Base-by-base conservation (phyloP, 2,888 invertebrate species). In the Cephus pulcher region DNA sequence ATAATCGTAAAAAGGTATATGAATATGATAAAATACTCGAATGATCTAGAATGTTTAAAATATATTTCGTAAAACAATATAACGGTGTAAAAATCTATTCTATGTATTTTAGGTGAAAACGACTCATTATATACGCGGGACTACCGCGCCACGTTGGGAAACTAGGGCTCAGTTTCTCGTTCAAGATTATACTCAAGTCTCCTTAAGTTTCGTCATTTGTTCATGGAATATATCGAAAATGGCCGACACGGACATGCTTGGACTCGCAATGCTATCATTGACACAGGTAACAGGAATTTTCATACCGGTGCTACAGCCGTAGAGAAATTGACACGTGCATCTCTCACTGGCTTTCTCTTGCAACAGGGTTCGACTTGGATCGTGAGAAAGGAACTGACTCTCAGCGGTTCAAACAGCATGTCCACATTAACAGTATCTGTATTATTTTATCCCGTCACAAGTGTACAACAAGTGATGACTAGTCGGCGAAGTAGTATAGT, bases 201-300 rank as follows among this genome's bases (percentile, higher is more conserved):
- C 92, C 34, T 88, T 93, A 15, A 93, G 93, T 75, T 92, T 93
- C 82, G 92, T 91, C 56, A 91, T 93, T 69, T 93, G 92, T 86
- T 93, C 93, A 74, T 93, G 93, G 93, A 93, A 93, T 82, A 92
- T 92, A 56, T 89, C 90, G 3, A 92, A 92, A 82, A 91, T 91
- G 76, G 89, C 91, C 34, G 93, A 93, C 76, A 92, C 92, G 74
- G 93, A 93, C 81, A 93, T 93, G 86, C 89, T 93, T 12, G 93
- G 93, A 12, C 90, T 93, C 3, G 92, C 92, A 23, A 92, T 92
- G 84, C 84, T 93, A 76, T 89, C 90, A 30, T 85, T 93, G 74
- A 88, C 90, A n/a, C 90, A 91, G 89, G 93, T 93, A 84, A 84
- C 82, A 76, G n/a, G 78, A 56, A 33, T 73, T 69, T 33, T 37